Conservation (phyloP, 1,140 invertebrate genomes). For the Zophobas atratus region DNA sequence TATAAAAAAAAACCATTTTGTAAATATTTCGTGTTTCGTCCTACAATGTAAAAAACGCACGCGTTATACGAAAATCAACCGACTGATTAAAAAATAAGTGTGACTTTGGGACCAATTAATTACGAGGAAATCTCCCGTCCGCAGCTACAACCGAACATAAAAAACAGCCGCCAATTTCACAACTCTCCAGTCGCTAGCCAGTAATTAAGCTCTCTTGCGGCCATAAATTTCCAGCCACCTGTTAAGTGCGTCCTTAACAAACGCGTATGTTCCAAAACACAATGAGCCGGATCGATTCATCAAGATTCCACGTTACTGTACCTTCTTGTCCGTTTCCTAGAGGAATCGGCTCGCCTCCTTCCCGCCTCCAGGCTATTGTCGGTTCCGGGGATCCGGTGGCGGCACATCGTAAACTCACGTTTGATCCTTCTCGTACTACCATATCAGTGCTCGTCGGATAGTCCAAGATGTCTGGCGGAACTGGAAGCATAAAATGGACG, state of each 20-base stretch:
- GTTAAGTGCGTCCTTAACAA: slow-evolving; percentile 27
- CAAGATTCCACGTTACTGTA: slow-evolving; percentile 56
- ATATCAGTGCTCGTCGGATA: slow-evolving; percentile 89
- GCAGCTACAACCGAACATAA: background rate
- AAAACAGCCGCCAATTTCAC: slow-evolving; percentile 27
- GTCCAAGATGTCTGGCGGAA: slow-evolving; percentile 90
- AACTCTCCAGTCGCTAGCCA: slow-evolving; percentile 24
- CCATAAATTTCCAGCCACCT: slow-evolving; percentile 38
- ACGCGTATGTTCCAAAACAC: slow-evolving; percentile 10
- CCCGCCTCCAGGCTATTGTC: slow-evolving; percentile 87
- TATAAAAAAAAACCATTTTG: too few relatives aligned
- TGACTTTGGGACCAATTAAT: slow-evolving; percentile 13
- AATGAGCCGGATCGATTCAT: slow-evolving; percentile 2
- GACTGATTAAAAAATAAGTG: too few relatives aligned
- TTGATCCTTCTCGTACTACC: slow-evolving; percentile 87
- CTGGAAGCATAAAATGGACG: slow-evolving; percentile 71
- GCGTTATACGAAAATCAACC: too few relatives aligned
- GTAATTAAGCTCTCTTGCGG: slow-evolving; percentile 30
- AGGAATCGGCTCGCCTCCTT: slow-evolving; percentile 78
- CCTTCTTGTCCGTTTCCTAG: slow-evolving; percentile 72
- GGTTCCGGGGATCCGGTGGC: slow-evolving; percentile 87
- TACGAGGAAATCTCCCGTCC: slow-evolving; percentile 14
- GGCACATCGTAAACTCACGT: slow-evolving; percentile 88
- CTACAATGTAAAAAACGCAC: too few relatives aligned
- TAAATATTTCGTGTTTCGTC: too few relatives aligned